Conservation (phyloP, 2,888 invertebrate species). For the Chymomyza amoena region DNA sequence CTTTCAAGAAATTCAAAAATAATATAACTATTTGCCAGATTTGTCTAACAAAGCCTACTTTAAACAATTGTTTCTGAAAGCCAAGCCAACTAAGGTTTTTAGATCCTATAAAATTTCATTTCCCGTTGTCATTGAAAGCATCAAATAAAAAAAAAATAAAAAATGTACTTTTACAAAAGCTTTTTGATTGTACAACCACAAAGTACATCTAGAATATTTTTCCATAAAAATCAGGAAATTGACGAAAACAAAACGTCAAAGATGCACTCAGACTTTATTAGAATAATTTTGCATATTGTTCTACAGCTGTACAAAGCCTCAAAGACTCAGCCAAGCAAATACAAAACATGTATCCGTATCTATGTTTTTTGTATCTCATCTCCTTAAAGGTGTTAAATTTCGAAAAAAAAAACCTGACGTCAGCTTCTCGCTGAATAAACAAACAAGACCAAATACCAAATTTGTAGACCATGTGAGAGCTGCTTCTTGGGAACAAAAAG, state of each 20-base stretch:
- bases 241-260: conserved; percentile 24
- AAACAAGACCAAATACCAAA: not conserved
- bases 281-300: conserved; percentile 68
- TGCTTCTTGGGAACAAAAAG: too few species aligned
- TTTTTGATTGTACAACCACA: conserved; percentile 7
- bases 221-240: conserved; percentile 3
- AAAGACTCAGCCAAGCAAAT: conserved; percentile 13
- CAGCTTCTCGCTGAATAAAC: conserved; percentile 24
- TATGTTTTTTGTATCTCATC: conserved; percentile 18
- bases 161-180: not conserved
- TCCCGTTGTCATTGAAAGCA: not conserved
- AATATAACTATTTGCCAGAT: not conserved
- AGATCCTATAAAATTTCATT: not conserved
- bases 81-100: not conserved
- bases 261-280: conserved; percentile 37
- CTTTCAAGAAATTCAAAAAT: not conserved
- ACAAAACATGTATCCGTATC: conserved; percentile 38
- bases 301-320: conserved; percentile 2
- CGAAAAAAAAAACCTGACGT: conserved; percentile 46
- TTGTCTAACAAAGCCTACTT: not conserved
- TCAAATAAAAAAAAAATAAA: not conserved
- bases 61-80: not conserved
- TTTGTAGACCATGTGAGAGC: not conserved
- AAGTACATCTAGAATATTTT: not conserved
- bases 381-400: conserved; percentile 56